Evolutionary conservation across 2,888 invertebrate genomes (phyloP).

Genomic region (Eupithecia insigniata): DNA sequence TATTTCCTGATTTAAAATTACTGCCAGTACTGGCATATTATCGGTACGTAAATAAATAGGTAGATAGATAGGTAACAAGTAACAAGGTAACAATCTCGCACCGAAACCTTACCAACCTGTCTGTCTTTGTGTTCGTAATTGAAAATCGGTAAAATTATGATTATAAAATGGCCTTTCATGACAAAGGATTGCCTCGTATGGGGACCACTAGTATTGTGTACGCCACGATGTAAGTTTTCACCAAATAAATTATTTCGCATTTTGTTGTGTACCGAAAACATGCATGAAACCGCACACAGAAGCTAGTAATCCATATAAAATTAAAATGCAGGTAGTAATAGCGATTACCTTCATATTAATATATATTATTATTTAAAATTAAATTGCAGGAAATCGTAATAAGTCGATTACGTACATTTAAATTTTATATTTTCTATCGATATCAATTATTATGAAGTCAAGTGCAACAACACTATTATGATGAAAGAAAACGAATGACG

Average conservation of each 20-base stretch:
- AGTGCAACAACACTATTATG: slow-evolving; percentile 50
- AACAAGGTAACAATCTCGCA: too few relatives aligned
- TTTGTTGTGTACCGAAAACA: neutral
- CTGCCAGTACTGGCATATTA: too few relatives aligned
- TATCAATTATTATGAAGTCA: slow-evolving; percentile 34
- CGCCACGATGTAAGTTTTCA: neutral
- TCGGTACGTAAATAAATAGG: too few relatives aligned
- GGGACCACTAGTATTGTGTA: neutral
- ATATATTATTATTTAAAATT: too few relatives aligned
- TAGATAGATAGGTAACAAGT: too few relatives aligned
- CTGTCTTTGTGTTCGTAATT: neutral
- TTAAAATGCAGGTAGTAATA: too few relatives aligned
- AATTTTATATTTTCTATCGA: neutral
- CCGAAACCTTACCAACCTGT: too few relatives aligned
- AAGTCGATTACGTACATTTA: too few relatives aligned
- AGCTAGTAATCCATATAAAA: neutral
- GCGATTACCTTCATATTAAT: too few relatives aligned
- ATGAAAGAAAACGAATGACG: slow-evolving; percentile 71
- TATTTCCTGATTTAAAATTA: too few relatives aligned
- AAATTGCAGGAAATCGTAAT: too few relatives aligned
- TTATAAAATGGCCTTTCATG: neutral
- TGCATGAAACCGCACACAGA: neutral
- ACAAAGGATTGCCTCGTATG: neutral
- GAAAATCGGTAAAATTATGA: neutral
- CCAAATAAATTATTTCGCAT: neutral